phyloP scores from a whole-genome alignment of 2,888 invertebrate species.

The Drosophila algonquin region DNA sequence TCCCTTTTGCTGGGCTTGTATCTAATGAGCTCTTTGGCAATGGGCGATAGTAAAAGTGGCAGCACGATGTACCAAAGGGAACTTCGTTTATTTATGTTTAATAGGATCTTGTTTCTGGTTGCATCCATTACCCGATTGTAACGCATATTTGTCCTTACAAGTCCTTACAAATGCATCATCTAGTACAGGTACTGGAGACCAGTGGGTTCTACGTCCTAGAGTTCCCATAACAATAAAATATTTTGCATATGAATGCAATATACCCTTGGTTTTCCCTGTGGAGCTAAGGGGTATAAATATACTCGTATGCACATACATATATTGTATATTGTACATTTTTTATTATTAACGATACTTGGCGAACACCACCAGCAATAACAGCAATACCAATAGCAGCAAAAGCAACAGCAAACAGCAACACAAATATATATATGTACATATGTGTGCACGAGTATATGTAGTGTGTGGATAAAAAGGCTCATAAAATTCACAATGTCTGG shows the following conservation, averaged over 20 bases:
- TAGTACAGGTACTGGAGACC: too few relatives aligned
- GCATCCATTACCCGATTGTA: too few relatives aligned
- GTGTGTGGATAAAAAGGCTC: constrained; percentile 63
- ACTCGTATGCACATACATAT: constrained; percentile 1
- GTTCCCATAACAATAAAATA: too few relatives aligned
- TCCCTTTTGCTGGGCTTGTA: not conserved
- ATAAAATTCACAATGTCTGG: constrained; percentile 78
- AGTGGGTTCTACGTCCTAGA: too few relatives aligned
- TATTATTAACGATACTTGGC: constrained; percentile 73
- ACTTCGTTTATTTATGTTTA: too few relatives aligned
- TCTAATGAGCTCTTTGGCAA: too few relatives aligned
- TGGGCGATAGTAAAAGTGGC: too few relatives aligned
- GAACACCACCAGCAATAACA: constrained; percentile 47
- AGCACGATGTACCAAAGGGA: too few relatives aligned
- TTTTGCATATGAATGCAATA: not conserved
- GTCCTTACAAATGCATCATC: too few relatives aligned
- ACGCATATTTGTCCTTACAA: too few relatives aligned
- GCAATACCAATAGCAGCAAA: not conserved
- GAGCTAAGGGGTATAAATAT: constrained; percentile 4
- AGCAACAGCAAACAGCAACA: constrained; percentile 18
- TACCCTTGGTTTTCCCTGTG: not conserved
- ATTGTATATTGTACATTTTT: constrained; percentile 44
- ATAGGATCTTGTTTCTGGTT: too few relatives aligned
- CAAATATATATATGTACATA: constrained; percentile 13
- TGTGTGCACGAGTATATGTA: constrained; percentile 7